These are phyloP conservation scores for Labia minor DNA, from an alignment of 2,888 invertebrate genomes.

Conservation along the genomic window DNA sequence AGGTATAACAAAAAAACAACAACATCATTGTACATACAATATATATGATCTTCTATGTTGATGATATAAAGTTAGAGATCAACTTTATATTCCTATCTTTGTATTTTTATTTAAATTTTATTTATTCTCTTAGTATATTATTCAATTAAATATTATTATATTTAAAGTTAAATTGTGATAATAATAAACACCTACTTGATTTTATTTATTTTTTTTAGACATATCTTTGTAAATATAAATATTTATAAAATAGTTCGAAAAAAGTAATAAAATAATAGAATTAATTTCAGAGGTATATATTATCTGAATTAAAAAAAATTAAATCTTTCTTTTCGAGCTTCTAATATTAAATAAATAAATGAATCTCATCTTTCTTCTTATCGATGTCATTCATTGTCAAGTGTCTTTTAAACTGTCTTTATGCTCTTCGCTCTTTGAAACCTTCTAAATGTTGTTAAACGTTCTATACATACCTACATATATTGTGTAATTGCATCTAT, in stretches of 20 bases:
- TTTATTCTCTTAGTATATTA: too few relatives aligned
- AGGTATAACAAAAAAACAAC: too few relatives aligned
- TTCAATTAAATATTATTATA: too few relatives aligned
- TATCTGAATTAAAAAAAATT: background rate
- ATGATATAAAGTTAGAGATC: too few relatives aligned
- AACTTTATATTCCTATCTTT: too few relatives aligned
- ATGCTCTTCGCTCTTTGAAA: background rate
- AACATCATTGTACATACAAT: too few relatives aligned
- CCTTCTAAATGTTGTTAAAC: background rate
- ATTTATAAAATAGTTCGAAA: background rate
- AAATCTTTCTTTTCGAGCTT: background rate
- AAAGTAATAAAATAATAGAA: background rate
- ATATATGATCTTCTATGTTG: too few relatives aligned
- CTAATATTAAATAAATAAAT: background rate
- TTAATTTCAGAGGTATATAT: background rate
- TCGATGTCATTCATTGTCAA: background rate
- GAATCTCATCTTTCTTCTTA: background rate
- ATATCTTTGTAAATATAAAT: background rate
- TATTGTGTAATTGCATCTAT: background rate
- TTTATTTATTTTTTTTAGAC: background rate
- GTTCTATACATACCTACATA: background rate
- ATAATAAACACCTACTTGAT: too few relatives aligned
- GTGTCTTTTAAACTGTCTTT: background rate
- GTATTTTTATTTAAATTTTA: too few relatives aligned
- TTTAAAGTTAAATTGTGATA: too few relatives aligned